Conservation (phyloP, 2,113 vertebrate genomes). For the Gulo gulo region DNA sequence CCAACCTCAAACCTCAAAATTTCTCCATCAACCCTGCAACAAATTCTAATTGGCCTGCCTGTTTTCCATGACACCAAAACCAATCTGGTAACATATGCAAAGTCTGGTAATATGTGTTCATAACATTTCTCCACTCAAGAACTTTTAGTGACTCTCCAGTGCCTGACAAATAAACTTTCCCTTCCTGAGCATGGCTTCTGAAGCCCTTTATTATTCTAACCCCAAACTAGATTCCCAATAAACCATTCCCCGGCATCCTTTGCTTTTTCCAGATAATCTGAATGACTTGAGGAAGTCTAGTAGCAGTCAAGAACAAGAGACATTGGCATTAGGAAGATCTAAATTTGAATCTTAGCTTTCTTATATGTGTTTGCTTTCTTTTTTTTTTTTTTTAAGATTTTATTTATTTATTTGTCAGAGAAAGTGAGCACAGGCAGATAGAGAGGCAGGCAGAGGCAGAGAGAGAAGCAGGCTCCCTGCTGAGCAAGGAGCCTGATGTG, state of each 20-base stretch:
- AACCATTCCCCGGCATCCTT: rapidly evolving
- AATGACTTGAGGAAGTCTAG: not conserved
- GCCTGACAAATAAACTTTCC: not conserved
- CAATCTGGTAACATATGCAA: not conserved
- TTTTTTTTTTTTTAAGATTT: no score
- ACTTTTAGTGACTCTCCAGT: not conserved
- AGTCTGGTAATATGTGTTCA: not conserved
- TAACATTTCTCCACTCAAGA: not conserved
- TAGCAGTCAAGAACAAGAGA: not conserved
- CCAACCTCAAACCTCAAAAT: not conserved
- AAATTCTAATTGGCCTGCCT: not conserved
- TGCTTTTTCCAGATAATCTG: not conserved
- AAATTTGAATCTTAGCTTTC: not conserved
- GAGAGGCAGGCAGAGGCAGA: no score
- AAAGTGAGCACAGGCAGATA: no score
- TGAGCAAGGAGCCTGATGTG: no score
- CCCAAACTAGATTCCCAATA: not conserved
- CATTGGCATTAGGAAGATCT: not conserved
- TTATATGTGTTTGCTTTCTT: not conserved
- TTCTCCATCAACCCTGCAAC: not conserved
- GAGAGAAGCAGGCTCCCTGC: no score
- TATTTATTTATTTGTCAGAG: no score
- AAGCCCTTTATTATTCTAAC: not conserved
- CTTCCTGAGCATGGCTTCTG: not conserved
- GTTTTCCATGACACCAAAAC: not conserved